Evolutionary conservation across 2,888 invertebrate species (phyloP), one percentile per base, ranked within the genome.

Genomic region (Chironomus riparius): DNA sequence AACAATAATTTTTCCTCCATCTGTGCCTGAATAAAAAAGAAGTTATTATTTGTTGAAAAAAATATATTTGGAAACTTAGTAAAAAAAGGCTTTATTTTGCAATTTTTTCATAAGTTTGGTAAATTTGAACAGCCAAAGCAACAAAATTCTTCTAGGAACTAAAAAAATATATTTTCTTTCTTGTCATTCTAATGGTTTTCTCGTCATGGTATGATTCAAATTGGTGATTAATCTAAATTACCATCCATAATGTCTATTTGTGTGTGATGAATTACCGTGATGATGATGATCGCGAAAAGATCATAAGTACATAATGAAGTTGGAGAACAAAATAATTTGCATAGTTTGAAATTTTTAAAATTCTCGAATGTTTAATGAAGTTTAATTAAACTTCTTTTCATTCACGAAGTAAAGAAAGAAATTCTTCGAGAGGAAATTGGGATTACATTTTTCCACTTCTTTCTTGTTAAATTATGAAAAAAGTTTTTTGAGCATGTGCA

Each of bases 211-310:
- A 21, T 65, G 68, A 38, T 28, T 28, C 13, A 68, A 68, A 22
- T 24, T 24, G 72, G 47, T 72, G 72, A 72, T 72, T 72, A 72
- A 72, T 72, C 62, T 72, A 72, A 72, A 72, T 72, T 62, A 72
- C 72, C 24, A 6, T 72, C 61, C 18, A 56, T 56, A 56, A 18
- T 56, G 56, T 56, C 56, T 56, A 56, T 56, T 56, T 56, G 18
- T 56, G 18, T 56, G 56, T 56, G 18, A 56, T 18, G 56, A 56
- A 56, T 56, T 56, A 18, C 18, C 0, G n/a, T 6, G 50, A n/a
- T 50, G 50, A 50, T 50, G 56, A 56, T 56, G 56, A 56, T 56
- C 28, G 28, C 38, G 38, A 1, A 10, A 38, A 38, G 38, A 10
- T 38, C 28, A 28, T 28, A 28, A 28, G 28, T 28, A 28, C n/a